phyloP scores from a whole-genome alignment of 2,797 vertebrate genomes.

The Myotis planiceps region DNA sequence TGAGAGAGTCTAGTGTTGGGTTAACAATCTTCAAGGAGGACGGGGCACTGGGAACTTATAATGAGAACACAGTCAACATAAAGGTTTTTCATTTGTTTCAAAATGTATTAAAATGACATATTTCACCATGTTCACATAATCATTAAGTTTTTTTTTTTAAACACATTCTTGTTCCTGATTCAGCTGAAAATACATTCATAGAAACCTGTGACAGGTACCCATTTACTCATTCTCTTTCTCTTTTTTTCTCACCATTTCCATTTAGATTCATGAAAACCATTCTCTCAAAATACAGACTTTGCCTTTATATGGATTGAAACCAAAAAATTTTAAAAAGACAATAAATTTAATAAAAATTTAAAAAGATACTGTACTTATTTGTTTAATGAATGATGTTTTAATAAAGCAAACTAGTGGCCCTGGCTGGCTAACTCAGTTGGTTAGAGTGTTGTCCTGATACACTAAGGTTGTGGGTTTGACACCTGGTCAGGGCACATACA shows the following conservation, averaged over 20 bases:
- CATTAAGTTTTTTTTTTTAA: not conserved
- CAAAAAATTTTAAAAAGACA: not conserved
- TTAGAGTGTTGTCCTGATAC: not conserved
- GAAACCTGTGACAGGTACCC: not conserved
- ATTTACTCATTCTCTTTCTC: not conserved
- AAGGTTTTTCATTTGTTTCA: not conserved
- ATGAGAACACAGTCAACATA: slow-evolving; percentile 70
- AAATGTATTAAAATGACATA: not conserved
- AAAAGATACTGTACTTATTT: not conserved
- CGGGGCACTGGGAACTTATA: slow-evolving; percentile 93
- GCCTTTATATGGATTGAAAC: not conserved
- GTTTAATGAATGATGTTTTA: not conserved
- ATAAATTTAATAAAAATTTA: not conserved
- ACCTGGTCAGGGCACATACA: not conserved
- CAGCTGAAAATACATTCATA: not conserved
- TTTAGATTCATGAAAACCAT: slow-evolving; percentile 45
- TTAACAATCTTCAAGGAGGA: slow-evolving; percentile 91
- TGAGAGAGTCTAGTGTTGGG: slow-evolving; percentile 92
- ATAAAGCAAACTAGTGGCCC: not conserved
- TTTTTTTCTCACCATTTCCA: not conserved
- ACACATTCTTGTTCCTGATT: not conserved
- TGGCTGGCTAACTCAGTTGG: not conserved
- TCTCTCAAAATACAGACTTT: slow-evolving; percentile 31
- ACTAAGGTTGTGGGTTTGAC: not conserved
- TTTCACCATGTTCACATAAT: not conserved